Base-by-base conservation (phyloP, 2,797 vertebrate species). In the Echiichthys vipera region DNA sequence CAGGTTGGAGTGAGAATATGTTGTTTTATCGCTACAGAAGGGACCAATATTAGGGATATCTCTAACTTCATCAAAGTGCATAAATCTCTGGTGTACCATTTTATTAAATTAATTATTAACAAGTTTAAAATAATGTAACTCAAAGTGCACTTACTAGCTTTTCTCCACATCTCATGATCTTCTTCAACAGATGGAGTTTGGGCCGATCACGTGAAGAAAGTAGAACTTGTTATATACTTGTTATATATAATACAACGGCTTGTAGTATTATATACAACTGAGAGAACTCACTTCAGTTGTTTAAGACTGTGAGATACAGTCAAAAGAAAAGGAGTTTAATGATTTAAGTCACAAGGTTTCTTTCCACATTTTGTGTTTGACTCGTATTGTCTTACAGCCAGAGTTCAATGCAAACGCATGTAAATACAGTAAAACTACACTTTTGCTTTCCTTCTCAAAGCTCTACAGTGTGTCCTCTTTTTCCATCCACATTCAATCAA, bases 401-500 rank as follows among this genome's bases (percentile, higher is more conserved):
- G 2, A 27, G 46, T 53, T 24, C 6, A 58, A 5, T 15, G 22
- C 22, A 58, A 36, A 6, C 25, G 22, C 34, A 5, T 15, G 22
- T 18, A 58, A 36, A 6, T 20, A 27, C 34, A 34, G 2, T n/a
- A 6, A 20, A 51, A 6, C 15, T 1, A 12, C 10, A 57, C 27
- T 11, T 43, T n/a, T 70, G 43, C 56, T 54, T 68, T 25, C 14
- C 20, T 36, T 65, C 55, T 18, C 14, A n/a, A 54, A 15, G 43
- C 45, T 47, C 20, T 10, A 14, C 14, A 47, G 10, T 47, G 42
- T 22, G 50, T 65, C 47, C 22, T 72, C 63, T 37, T 49, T 42
- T 54, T 47, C 61, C 61, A 20, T 77, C 83, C 74, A 45, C 79
- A 72, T 81, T 74, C 65, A 64, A 78, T 89, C 88, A 85, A 71